Base-by-base conservation (phyloP, 2,113 vertebrate genomes). In the Notothenia rossii region DNA sequence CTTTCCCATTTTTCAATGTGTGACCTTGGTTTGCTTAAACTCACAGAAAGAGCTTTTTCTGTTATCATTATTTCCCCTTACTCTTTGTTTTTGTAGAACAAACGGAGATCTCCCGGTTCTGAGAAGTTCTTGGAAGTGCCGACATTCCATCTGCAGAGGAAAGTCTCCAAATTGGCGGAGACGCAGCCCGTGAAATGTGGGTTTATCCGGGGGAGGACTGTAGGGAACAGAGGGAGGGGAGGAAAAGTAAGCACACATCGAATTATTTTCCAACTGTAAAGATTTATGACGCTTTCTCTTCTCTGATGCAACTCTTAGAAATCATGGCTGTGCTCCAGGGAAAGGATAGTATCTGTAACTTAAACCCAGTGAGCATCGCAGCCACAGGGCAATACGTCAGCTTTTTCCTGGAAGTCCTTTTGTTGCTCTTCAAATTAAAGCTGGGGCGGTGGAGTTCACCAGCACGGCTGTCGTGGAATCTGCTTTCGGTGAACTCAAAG, bases 111-210 rank as follows among this genome's bases (percentile, higher is more conserved):
- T 85, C 94, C 93, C 2, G 94, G 94, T 74, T 88, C 81, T 2
- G 94, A 95, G 40, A 94, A 70, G 63, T 94, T 94, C 40, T 93
- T 88, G 79, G 92, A 88, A 18, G 91, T 75, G 62, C 94, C 96
- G 0, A 90, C 87, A 68, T 93, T 96, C 98, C 98, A 99, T 79
- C 95, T 93, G 91, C 98, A 99, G 36, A 84, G 95, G 88, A 99
- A 97, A 1, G 97, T 98, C 89, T 97, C 96, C 93, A 97, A 94
- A 89, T 98, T 96, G 78, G 94, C 86, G 40, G 98, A 98, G 90
- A 96, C 94, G 66, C 98, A 99, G 77, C 94, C 93, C 55, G 94
- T 96, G 90, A 98, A 92, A 66, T 94, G 93, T 65, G 96, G 96
- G 58, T 59, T 82, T 33, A 0, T 86, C 56, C 76, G 46, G 5